These are phyloP conservation scores for Ephestia elutella DNA, from an alignment of 1,140 invertebrate species.

Conservation along the genomic window DNA sequence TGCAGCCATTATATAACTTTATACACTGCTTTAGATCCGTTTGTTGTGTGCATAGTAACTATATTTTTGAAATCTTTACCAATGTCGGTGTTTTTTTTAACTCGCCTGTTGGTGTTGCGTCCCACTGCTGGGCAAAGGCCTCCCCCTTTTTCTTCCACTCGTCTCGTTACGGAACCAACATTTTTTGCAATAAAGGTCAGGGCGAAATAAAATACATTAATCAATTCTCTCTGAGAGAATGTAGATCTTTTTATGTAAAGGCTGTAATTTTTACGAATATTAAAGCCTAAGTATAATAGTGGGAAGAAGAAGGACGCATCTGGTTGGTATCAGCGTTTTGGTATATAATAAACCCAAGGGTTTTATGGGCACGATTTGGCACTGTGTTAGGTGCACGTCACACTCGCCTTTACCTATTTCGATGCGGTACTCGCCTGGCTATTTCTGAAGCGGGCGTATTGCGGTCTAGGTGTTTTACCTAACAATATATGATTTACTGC, in stretches of 20 bases:
- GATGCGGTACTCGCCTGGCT: conserved; percentile 31
- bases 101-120: no score
- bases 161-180: no score
- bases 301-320: neutral
- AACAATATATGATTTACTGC: conserved; percentile 37
- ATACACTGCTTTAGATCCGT: neutral
- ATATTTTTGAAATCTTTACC: neutral
- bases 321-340: neutral
- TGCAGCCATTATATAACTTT: conserved; percentile 3
- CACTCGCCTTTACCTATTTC: conserved; percentile 39
- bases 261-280: neutral
- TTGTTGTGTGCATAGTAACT: neutral
- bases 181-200: no score
- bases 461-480: conserved; percentile 39
- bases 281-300: neutral
- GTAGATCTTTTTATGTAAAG: neutral
- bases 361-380: conserved; percentile 48
- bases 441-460: conserved; percentile 45
- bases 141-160: no score
- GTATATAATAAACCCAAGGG: conserved; percentile 28
- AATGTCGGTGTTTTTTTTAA: neutral
- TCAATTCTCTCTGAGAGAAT: no score
- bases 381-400: conserved; percentile 30
- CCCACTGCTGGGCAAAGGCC: no score
- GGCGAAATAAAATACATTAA: no score